phyloP scores from a whole-genome alignment of 1,140 invertebrate species.

The Apis dorsata region DNA sequence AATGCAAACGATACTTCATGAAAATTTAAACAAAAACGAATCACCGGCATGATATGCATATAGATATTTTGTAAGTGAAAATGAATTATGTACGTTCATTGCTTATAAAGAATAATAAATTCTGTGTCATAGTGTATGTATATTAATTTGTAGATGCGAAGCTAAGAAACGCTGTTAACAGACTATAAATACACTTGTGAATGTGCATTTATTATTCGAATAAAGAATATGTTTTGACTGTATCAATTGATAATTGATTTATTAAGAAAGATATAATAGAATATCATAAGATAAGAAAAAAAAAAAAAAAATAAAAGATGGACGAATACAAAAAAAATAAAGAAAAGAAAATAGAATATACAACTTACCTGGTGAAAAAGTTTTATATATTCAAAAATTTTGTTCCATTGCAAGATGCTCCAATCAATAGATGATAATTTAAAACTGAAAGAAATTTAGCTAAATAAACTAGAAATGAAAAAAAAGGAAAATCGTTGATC shows the following conservation, averaged over 20 bases:
- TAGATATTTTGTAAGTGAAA: slow-evolving; percentile 77
- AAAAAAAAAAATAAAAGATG: background rate
- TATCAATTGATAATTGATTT: slow-evolving; percentile 29
- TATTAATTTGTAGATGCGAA: slow-evolving; percentile 47
- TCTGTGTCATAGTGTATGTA: slow-evolving; percentile 73
- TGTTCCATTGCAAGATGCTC: background rate
- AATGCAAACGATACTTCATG: slow-evolving; percentile 51
- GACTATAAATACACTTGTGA: slow-evolving; percentile 40
- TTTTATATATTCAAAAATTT: background rate
- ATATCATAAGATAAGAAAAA: background rate
- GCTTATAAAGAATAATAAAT: slow-evolving; percentile 76
- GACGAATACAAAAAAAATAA: no score
- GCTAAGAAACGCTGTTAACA: slow-evolving; percentile 25
- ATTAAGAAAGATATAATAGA: background rate
- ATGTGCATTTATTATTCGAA: slow-evolving; percentile 53
- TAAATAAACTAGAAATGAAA: background rate
- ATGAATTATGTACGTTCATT: slow-evolving; percentile 73
- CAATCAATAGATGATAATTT: slow-evolving; percentile 1
- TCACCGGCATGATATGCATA: slow-evolving; percentile 63
- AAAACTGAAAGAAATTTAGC: background rate
- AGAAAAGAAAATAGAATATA: background rate
- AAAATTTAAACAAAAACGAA: slow-evolving; percentile 19
- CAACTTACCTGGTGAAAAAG: slow-evolving; percentile 23
- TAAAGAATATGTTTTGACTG: slow-evolving; percentile 51
- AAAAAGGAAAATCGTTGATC: background rate